A percentile compares a stretch with the other conserved stretches of the same genome.
Conservation (phyloP, 2,797 vertebrate genomes). For the Simalia tracyae region DNA sequence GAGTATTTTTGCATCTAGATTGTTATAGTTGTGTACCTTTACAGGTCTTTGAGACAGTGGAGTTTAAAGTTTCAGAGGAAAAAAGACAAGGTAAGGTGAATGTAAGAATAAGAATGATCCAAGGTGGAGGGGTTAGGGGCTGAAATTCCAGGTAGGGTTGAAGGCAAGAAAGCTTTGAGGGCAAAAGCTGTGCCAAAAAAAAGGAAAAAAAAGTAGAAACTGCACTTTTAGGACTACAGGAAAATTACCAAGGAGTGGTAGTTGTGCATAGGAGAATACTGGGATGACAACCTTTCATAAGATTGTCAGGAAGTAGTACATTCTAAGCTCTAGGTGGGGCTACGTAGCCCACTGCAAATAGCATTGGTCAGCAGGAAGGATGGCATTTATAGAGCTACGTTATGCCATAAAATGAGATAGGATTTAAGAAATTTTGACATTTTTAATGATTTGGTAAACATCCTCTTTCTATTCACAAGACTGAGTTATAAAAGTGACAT, state of each 20-base stretch:
- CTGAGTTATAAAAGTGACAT: background rate
- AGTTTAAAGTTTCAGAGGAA: background rate
- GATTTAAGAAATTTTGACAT: background rate
- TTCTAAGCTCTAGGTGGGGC: background rate
- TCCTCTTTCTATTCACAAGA: conserved; percentile 13
- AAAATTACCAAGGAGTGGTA: background rate
- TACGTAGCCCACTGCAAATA: background rate
- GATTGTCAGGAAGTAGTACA: background rate
- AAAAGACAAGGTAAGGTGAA: background rate
- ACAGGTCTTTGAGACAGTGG: background rate
- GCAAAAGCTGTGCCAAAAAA: background rate
- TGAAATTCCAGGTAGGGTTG: background rate
- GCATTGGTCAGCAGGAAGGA: background rate
- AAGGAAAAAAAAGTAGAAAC: background rate
- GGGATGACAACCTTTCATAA: background rate
- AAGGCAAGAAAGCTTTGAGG: background rate
- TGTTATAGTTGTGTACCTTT: background rate
- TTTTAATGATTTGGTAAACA: conserved; percentile 1
- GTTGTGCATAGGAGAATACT: background rate
- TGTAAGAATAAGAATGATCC: background rate
- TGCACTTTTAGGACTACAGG: background rate
- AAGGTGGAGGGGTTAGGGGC: background rate
- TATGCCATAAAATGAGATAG: background rate
- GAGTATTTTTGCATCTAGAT: background rate
- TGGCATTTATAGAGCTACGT: background rate